Conservation (phyloP, 2,888 invertebrate genomes). For the Andrena hattorfiana region DNA sequence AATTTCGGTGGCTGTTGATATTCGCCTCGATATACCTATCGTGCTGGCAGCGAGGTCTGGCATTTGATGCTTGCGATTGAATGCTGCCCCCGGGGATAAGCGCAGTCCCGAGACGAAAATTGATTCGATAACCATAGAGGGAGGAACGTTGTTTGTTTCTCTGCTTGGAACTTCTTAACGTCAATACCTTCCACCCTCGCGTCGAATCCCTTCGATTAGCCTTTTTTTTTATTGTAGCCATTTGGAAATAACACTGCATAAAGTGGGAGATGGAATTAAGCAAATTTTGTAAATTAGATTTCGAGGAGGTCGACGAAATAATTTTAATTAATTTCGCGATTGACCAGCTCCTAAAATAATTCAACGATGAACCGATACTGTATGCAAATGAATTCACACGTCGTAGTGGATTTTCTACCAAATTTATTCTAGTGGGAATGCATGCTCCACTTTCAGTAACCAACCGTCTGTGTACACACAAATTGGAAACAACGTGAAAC, state of each 20-base stretch:
- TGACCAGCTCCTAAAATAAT: not conserved
- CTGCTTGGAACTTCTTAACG: not conserved
- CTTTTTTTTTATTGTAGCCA: not conserved
- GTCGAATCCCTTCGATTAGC: not conserved
- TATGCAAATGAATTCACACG: not conserved
- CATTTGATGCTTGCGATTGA: constrained; percentile 4
- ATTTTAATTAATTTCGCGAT: not conserved
- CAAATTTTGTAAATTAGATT: not conserved
- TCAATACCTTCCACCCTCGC: not conserved
- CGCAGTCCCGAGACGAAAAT: not conserved
- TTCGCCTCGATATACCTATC: not conserved
- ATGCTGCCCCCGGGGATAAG: not conserved
- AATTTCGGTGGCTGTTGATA: not conserved
- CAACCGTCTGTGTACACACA: constrained; percentile 8
- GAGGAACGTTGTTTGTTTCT: not conserved
- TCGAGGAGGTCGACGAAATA: not conserved
- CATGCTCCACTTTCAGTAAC: not conserved
- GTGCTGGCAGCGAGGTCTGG: not conserved
- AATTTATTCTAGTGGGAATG: not conserved
- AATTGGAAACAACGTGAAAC: not conserved
- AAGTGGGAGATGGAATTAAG: not conserved
- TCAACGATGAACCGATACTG: not conserved
- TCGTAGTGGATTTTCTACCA: not conserved
- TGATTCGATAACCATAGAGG: not conserved
- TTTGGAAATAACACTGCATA: not conserved